Evolutionary conservation across 2,113 vertebrate genomes (phyloP).

Genomic region (Pithys albifrons): DNA sequence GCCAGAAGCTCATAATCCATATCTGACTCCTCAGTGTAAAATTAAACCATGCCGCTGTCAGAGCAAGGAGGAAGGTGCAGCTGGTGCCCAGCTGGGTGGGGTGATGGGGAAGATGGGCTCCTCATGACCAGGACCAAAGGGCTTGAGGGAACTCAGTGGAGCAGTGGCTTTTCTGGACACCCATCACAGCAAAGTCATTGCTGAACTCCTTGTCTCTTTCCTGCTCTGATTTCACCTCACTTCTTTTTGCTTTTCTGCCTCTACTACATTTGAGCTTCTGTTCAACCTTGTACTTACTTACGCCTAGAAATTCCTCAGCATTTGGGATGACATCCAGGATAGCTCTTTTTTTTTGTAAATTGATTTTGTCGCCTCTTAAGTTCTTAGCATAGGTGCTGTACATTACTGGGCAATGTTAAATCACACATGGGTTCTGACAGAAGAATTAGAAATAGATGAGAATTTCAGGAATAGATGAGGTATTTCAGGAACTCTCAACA

Average conservation of each 20-base stretch:
- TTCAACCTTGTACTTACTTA: neutral
- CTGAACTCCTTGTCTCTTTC: neutral
- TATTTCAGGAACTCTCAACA: neutral
- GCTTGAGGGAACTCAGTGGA: neutral
- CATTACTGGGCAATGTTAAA: neutral
- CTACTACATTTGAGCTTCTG: neutral
- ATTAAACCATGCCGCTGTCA: neutral
- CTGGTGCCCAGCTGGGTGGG: neutral
- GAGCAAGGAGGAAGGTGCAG: neutral
- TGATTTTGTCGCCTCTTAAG: neutral
- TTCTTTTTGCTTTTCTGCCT: neutral
- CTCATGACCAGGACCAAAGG: neutral
- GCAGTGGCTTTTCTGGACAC: neutral
- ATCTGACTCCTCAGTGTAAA: neutral
- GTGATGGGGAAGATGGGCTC: neutral
- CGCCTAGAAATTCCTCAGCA: neutral
- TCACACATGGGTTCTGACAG: neutral
- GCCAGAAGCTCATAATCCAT: neutral
- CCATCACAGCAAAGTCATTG: neutral
- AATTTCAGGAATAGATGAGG: neutral
- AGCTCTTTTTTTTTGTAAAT: neutral
- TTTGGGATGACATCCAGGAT: neutral
- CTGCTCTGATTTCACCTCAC: neutral
- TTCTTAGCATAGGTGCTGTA: neutral
- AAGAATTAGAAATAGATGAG: neutral